Evolutionary conservation across 2,797 vertebrate genomes (phyloP).

Genomic region (Rhinogobio ventralis): DNA sequence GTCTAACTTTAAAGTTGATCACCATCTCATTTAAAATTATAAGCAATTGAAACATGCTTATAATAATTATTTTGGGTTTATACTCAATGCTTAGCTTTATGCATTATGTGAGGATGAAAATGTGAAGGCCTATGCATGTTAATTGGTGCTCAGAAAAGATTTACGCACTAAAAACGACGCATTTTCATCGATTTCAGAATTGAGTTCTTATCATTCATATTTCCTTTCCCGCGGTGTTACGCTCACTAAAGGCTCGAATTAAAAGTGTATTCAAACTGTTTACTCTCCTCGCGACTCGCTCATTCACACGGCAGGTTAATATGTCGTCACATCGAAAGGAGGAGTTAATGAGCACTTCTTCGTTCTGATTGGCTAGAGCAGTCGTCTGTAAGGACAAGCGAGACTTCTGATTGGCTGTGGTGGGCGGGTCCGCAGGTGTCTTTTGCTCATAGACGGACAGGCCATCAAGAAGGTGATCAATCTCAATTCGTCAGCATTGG

Average conservation of each 20-base stretch:
- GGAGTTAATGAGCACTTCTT: constrained; percentile 39
- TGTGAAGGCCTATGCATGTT: not conserved
- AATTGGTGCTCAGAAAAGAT: not conserved
- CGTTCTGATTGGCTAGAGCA: constrained; percentile 75
- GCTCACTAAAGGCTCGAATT: constrained; percentile 12
- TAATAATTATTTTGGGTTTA: not conserved
- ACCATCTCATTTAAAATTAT: not conserved
- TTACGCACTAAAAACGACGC: not conserved
- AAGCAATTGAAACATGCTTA: not conserved
- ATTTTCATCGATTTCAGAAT: not conserved
- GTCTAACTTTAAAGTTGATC: not conserved
- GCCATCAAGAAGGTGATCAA: constrained; percentile 86
- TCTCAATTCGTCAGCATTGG: constrained; percentile 84
- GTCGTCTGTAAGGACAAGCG: constrained; percentile 69
- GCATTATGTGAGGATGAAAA: not conserved
- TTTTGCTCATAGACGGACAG: constrained; percentile 82
- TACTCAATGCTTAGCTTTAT: no score
- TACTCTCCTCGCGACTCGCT: constrained; percentile 9
- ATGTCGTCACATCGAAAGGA: constrained; percentile 54
- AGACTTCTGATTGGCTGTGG: constrained; percentile 80
- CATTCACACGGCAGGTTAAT: constrained; percentile 37
- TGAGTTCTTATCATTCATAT: not conserved
- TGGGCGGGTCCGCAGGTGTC: constrained; percentile 75
- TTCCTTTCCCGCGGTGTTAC: not conserved
- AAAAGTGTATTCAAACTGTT: constrained; percentile 37